A percentile compares a stretch with the other conserved stretches of the same genome.
Evolutionary conservation across 2,888 invertebrate genomes (phyloP).

Genomic region (Chymomyza procnemis): DNA sequence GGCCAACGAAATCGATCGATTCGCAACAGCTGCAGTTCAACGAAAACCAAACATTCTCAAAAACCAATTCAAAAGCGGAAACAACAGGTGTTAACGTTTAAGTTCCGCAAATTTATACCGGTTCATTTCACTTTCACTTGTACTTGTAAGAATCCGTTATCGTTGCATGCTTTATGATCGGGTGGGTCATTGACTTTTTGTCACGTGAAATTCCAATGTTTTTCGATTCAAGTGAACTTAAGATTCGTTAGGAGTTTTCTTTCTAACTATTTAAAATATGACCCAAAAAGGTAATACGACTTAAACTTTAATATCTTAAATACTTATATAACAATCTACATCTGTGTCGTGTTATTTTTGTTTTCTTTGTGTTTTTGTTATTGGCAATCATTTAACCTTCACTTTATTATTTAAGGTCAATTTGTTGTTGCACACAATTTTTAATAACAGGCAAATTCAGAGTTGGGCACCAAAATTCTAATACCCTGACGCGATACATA

Average conservation of each 20-base stretch:
- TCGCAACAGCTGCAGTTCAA: background rate
- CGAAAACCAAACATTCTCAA: background rate
- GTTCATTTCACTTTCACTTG: background rate
- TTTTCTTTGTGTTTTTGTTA: too few species aligned
- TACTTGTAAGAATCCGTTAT: background rate
- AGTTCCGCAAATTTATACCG: background rate
- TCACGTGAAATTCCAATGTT: background rate
- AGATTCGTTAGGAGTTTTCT: background rate
- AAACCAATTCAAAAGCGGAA: background rate
- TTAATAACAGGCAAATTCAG: background rate
- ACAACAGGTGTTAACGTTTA: background rate
- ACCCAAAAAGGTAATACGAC: background rate
- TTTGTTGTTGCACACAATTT: background rate
- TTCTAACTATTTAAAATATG: slow-evolving; percentile 62
- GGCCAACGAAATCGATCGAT: background rate
- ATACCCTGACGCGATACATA: background rate
- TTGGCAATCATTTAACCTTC: background rate
- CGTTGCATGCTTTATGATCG: background rate
- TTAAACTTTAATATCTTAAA: background rate
- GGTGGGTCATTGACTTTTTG: background rate
- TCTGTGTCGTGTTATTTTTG: background rate
- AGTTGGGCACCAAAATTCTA: background rate
- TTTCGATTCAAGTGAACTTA: background rate
- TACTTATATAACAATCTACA: background rate
- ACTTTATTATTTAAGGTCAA: background rate